phyloP scores from a whole-genome alignment of 35 echinoderm and acorn worm genomes.

The Hemicentrotus pulcherrimus region DNA sequence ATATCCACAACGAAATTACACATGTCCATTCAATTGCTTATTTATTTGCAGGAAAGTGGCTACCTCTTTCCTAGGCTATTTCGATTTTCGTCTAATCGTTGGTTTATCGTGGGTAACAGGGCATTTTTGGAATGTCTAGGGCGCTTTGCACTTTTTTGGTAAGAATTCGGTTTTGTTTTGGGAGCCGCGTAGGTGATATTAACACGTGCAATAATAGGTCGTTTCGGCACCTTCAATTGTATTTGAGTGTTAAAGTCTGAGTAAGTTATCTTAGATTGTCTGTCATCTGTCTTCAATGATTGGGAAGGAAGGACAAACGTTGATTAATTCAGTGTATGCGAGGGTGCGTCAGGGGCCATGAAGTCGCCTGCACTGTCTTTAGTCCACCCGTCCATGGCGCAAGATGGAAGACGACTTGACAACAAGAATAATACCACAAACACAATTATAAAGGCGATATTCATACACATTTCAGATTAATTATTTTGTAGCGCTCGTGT shows the following conservation, averaged over 20 bases:
- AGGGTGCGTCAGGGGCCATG: neutral
- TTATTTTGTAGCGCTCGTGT: no score
- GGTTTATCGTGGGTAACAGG: neutral
- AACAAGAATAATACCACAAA: no score
- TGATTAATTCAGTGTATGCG: neutral
- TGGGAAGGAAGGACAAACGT: neutral
- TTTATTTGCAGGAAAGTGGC: constrained; percentile 25
- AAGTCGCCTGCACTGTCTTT: neutral
- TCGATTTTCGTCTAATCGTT: neutral
- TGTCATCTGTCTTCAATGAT: neutral
- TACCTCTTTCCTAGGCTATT: neutral
- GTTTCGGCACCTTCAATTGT: neutral
- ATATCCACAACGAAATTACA: neutral
- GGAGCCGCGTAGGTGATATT: neutral
- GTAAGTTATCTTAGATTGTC: neutral
- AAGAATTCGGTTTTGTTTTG: neutral
- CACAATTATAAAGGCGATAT: no score
- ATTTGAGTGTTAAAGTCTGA: neutral
- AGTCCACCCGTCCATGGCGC: no score
- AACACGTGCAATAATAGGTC: neutral
- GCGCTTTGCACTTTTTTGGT: neutral
- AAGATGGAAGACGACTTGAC: no score
- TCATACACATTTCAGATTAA: no score
- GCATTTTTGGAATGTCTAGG: neutral
- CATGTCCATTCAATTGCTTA: constrained; percentile 41